Base-by-base conservation (phyloP, 2,113 vertebrate species). In the Lanius ludovicianus region DNA sequence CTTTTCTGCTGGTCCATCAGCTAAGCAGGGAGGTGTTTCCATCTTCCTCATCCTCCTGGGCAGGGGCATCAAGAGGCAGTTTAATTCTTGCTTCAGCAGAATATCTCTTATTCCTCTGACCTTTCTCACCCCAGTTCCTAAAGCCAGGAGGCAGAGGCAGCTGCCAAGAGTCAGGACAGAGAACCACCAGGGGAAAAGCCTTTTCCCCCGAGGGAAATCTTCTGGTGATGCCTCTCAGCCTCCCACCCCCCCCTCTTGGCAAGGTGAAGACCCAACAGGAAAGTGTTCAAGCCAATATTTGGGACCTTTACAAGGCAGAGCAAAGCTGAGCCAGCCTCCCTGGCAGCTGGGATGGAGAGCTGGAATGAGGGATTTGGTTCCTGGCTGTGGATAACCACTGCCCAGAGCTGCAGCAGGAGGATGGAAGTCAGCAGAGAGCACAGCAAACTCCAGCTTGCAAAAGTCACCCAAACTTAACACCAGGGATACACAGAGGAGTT, bases 211-310 rank as follows among this genome's bases (percentile, higher is more conserved):
- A 15, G 50, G 59, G 76, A 60, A 89, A 88, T 76, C 5, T 5
- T 16, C 68, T 21, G 14, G 11, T 67, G 25, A 11, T 67, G 70
- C 71, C 77, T n/a, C 31, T 31, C 60, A 46, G 41, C n/a, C 50
- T 84, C 59, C 63, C 84, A 24, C 46, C 81, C 52, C 81, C 52
- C 35, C 11, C 41, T 80, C 50, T 15, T 47, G 87, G 89, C 46
- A 42, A 46, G 35, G n/a, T 20, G 79, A 55, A 1, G 9, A 50
- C 47, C 31, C 80, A 67, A 33, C 83, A 55, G 63, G 12, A 65
- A 87, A 83, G 20, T 0, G 17, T 6, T 53, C 0, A 8, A 62
- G 64, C 60, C 24, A 80, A 17, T 5, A 1, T 55, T 3, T 1
- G 23, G 73, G 70, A 9, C 22, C 4, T 23, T 78, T 31, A 3